These are phyloP conservation scores for Isotomurus palustris DNA, from an alignment of 2,888 invertebrate species.

Conservation along the genomic window DNA sequence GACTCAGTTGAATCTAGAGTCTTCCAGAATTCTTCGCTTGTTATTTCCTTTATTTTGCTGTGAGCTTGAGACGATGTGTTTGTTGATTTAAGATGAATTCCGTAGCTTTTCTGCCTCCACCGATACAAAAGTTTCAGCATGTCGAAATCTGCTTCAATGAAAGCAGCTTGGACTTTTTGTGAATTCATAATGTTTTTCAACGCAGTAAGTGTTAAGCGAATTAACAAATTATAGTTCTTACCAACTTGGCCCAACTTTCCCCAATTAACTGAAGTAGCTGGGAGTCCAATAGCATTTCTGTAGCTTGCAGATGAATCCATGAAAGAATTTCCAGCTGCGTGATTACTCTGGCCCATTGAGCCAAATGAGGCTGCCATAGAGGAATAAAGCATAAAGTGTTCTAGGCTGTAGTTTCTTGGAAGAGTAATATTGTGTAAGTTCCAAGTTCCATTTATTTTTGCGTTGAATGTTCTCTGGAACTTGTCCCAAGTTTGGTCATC, in stretches of 20 bases:
- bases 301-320: slow-evolving; percentile 13
- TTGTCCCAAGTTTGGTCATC: slow-evolving; percentile 12
- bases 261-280: slow-evolving; percentile 16
- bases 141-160: neutral
- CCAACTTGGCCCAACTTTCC: slow-evolving; percentile 26
- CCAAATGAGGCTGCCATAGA: slow-evolving; percentile 7
- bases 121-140: neutral
- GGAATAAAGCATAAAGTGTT: slow-evolving; percentile 20
- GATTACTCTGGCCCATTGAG: slow-evolving; percentile 12
- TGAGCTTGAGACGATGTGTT: neutral
- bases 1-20: neutral
- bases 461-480: slow-evolving; percentile 6
- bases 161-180: neutral
- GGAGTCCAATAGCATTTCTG: slow-evolving; percentile 7
- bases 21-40: neutral
- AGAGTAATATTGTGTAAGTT: slow-evolving; percentile 12
- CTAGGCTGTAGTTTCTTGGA: neutral
- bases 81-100: neutral
- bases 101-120: neutral
- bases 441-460: slow-evolving; percentile 14
- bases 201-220: neutral
- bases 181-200: neutral
- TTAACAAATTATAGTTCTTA: too few relatives aligned
- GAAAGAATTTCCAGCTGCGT: slow-evolving; percentile 13
- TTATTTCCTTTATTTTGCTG: neutral